These are phyloP conservation scores for Mus pahari DNA, from an alignment of 2,113 vertebrate species.

Conservation along the genomic window DNA sequence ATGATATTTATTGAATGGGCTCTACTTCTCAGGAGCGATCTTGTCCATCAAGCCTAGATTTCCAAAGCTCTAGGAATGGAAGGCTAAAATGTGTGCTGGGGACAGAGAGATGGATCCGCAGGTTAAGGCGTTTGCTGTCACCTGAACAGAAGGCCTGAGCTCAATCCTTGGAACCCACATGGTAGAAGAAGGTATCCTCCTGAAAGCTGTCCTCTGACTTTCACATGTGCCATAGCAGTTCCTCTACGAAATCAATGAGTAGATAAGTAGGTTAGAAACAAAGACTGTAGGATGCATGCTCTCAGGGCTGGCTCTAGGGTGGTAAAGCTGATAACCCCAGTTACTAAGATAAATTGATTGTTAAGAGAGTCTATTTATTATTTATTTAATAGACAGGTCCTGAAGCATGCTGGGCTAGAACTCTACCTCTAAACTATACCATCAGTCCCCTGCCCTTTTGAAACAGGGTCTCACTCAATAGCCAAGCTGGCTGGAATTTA, in stretches of 20 bases:
- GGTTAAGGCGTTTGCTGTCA: not conserved
- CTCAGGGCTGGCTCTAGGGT: too few relatives aligned
- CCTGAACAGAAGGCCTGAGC: not conserved
- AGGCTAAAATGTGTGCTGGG: not conserved
- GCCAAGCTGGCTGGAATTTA: not conserved
- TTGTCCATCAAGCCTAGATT: not conserved
- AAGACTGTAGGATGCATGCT: not conserved
- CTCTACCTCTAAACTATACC: not conserved
- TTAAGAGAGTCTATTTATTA: not conserved
- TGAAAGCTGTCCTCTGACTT: not conserved
- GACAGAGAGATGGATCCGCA: too few relatives aligned
- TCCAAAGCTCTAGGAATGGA: not conserved
- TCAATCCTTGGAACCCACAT: not conserved
- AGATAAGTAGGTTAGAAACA: not conserved
- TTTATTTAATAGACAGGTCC: not conserved
- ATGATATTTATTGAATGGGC: accelerated
- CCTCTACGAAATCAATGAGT: not conserved
- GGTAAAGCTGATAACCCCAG: not conserved
- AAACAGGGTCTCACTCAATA: not conserved
- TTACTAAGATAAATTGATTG: not conserved
- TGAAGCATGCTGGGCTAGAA: not conserved
- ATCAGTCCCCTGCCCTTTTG: not conserved
- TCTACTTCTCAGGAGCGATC: not conserved
- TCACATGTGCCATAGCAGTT: not conserved
- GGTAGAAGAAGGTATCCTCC: not conserved